Evolutionary conservation across 2,797 vertebrate species (phyloP).

Genomic region (Spea hammondii): DNA sequence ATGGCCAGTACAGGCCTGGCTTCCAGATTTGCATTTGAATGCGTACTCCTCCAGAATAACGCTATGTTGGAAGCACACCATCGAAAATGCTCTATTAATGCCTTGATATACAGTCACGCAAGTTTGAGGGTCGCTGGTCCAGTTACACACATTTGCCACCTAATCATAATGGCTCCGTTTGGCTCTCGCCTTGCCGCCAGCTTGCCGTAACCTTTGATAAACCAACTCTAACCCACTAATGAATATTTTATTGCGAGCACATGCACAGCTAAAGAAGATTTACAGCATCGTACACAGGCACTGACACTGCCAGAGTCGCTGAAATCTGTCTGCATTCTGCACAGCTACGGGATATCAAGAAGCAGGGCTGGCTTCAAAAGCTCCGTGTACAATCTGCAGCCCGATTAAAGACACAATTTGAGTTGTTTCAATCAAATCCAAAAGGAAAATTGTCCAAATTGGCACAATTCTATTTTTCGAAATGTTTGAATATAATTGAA

Average conservation of each 20-base stretch:
- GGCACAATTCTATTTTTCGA: no score
- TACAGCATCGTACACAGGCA: neutral
- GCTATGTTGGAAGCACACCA: no score
- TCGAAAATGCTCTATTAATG: neutral
- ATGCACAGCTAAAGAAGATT: constrained; percentile 5
- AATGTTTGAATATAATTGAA: no score
- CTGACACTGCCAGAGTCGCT: neutral
- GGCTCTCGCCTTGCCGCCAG: neutral
- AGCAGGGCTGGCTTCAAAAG: no score
- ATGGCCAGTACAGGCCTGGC: no score
- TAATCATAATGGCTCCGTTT: neutral
- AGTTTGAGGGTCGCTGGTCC: neutral
- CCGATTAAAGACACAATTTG: no score
- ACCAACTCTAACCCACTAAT: constrained; percentile 5
- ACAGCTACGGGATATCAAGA: no score
- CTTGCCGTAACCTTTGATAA: neutral
- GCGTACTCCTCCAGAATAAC: no score
- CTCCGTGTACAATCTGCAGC: no score
- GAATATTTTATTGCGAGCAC: constrained; percentile 1
- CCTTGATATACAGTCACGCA: neutral
- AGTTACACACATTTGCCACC: neutral
- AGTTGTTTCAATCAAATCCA: no score
- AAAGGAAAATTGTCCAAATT: no score
- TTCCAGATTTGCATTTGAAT: no score
- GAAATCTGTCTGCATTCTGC: neutral